Conservation (phyloP, 2,888 invertebrate species). For the Entomobrya proxima region DNA sequence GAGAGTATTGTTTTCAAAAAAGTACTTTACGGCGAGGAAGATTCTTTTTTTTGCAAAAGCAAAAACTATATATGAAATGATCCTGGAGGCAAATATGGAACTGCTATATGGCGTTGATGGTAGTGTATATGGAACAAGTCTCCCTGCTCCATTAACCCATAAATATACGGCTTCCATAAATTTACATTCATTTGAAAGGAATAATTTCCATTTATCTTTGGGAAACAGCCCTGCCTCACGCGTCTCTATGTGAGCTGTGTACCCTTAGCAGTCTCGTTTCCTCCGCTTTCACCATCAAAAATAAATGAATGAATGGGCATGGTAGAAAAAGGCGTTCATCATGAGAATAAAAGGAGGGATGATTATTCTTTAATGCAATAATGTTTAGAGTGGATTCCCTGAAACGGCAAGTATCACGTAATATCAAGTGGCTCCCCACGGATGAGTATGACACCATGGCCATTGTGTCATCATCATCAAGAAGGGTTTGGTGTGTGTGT, state of each 20-base stretch:
- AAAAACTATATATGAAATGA: constrained; percentile 5
- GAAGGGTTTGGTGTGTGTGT: not conserved
- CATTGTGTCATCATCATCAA: constrained; percentile 46
- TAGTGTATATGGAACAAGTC: constrained; percentile 46
- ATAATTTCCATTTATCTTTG: constrained; percentile 64
- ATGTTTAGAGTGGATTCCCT: constrained; percentile 10
- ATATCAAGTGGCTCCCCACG: constrained; percentile 26
- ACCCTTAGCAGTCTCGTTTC: too few relatives aligned
- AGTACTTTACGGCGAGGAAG: not conserved
- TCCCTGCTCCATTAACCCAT: constrained; percentile 69
- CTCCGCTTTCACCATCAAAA: constrained; percentile 4
- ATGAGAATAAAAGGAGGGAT: constrained; percentile 36
- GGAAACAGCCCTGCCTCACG: constrained; percentile 5
- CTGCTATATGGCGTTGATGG: not conserved
- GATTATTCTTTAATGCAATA: constrained; percentile 32
- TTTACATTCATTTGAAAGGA: constrained; percentile 65
- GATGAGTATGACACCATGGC: constrained; percentile 25
- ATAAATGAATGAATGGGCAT: constrained; percentile 24
- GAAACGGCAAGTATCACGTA: not conserved
- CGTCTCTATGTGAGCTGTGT: too few relatives aligned
- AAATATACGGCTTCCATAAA: constrained; percentile 68
- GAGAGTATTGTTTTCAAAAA: too few relatives aligned
- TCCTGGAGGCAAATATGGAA: not conserved
- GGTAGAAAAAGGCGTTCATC: constrained; percentile 33
- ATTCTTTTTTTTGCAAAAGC: not conserved